Base-by-base conservation (phyloP, 2,113 vertebrate species). In the Scolopax mira region DNA sequence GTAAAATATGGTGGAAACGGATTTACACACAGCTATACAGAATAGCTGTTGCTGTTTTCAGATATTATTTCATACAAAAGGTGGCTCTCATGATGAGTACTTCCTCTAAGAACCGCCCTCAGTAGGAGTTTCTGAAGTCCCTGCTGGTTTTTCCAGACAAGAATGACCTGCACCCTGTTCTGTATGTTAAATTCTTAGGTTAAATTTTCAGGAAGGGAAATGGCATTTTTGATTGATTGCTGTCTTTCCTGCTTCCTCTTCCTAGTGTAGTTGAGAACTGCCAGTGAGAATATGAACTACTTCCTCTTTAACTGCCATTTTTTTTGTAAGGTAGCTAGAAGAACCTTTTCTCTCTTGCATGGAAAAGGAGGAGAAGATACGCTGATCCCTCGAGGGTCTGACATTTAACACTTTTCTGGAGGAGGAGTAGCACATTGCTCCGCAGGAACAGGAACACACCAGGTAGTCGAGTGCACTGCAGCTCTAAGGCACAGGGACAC, bases 61-160 rank as follows among this genome's bases (percentile, higher is more conserved):
- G 39, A 3, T 46, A 24, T 51, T 46, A 24, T 51, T 91, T 89
- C 21, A 31, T 58, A 28, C 22, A 73, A 78, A 89, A 39, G 2
- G 14, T 58, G 31, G 7, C 18, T 90, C 35, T 86, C 51, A 13
- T 1, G 0, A 14, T 13, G 21, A 1, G 0, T 55, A 6, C 25
- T 58, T 86, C 66, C 72, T 55, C 18, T 62, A 51, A 62, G 13
- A 78, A 71, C 67, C 23, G 18, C 16, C 55, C 78, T 71, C 64
- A 55, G 10, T 9, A 41, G 18, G 31, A 51, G 28, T 33, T 88
- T 66, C 44, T 51, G 33, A 44, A 69, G 10, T 69, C 16, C 79
- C 24, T 48, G 7, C 14, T 69, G 9, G 12, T 71, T 92, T 90
- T 83, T 5, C 42, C 7, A 2, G 51, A 39, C 28, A 52, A 60